These are phyloP conservation scores for Electrona antarctica DNA, from an alignment of 2,113 vertebrate genomes.

Conservation along the genomic window DNA sequence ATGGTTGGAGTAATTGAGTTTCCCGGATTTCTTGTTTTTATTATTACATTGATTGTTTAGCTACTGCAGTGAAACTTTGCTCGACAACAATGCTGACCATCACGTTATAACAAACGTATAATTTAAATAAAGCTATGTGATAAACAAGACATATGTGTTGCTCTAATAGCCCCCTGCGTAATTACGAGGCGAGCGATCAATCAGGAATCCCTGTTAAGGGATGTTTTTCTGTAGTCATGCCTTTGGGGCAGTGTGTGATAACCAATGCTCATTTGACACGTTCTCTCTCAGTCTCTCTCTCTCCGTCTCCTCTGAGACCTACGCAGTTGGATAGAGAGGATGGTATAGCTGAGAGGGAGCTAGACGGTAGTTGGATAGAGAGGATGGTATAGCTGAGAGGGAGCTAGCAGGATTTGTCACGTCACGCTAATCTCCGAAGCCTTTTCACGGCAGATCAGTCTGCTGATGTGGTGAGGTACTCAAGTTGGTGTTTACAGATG, in stretches of 20 bases:
- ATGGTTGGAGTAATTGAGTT: background rate
- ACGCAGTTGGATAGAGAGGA: too few species aligned
- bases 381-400: background rate
- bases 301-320: conserved; percentile 29
- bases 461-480: conserved; percentile 5
- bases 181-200: conserved; percentile 34
- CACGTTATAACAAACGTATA: background rate
- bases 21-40: conserved; percentile 3
- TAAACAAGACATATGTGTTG: background rate
- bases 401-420: conserved; percentile 43
- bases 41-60: background rate
- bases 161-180: background rate
- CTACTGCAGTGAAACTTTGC: background rate
- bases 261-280: conserved; percentile 65
- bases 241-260: conserved; percentile 29
- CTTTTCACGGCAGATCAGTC: conserved; percentile 46
- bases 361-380: background rate
- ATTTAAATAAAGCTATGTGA: too few species aligned
- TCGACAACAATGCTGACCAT: background rate
- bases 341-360: background rate
- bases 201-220: conserved; percentile 27
- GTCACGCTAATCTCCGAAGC: conserved; percentile 42
- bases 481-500: conserved; percentile 43
- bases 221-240: conserved; percentile 11
- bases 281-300: conserved; percentile 24